Conservation (phyloP, 2,797 vertebrate species). For the Alfaro cultratus region DNA sequence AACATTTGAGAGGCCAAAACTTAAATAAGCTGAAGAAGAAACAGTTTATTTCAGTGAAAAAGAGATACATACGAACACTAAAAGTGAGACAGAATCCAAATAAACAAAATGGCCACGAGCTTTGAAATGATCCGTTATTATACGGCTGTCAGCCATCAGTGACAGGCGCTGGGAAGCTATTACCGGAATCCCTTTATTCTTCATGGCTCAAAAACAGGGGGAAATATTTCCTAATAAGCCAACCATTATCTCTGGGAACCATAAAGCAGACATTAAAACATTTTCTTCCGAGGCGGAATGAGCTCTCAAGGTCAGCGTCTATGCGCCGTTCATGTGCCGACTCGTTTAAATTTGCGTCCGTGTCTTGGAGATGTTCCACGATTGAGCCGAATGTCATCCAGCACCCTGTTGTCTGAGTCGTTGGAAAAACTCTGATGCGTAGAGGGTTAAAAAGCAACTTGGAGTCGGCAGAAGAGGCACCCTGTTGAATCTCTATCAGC, state of each 20-base stretch:
- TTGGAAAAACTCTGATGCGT: slow-evolving; percentile 23
- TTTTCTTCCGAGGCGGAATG: slow-evolving; percentile 56
- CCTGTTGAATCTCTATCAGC: slow-evolving; percentile 69
- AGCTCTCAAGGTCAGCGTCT: slow-evolving; percentile 71
- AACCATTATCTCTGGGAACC: slow-evolving; percentile 62
- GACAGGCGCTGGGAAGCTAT: slow-evolving; percentile 27
- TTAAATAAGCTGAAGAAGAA: neutral
- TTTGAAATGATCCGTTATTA: slow-evolving; percentile 35
- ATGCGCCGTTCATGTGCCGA: slow-evolving; percentile 39
- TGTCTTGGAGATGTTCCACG: slow-evolving; percentile 67
- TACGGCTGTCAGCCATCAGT: slow-evolving; percentile 16
- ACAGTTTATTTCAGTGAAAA: neutral
- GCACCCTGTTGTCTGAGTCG: slow-evolving; percentile 26
- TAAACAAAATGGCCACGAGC: slow-evolving; percentile 32
- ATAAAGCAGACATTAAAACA: slow-evolving; percentile 64
- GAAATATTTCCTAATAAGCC: slow-evolving; percentile 57
- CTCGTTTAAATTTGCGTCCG: slow-evolving; percentile 64
- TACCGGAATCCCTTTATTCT: slow-evolving; percentile 45
- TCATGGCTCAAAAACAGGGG: slow-evolving; percentile 39
- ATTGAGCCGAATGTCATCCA: slow-evolving; percentile 61
- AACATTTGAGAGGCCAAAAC: neutral
- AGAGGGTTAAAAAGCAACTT: slow-evolving; percentile 24
- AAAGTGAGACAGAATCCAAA: slow-evolving; percentile 37
- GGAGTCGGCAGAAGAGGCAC: slow-evolving; percentile 44
- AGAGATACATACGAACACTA: slow-evolving; percentile 22